A percentile compares a stretch with the other conserved stretches of the same genome.
phyloP scores from a whole-genome alignment of 2,113 vertebrate genomes.

The Bolborhynchus lineola region DNA sequence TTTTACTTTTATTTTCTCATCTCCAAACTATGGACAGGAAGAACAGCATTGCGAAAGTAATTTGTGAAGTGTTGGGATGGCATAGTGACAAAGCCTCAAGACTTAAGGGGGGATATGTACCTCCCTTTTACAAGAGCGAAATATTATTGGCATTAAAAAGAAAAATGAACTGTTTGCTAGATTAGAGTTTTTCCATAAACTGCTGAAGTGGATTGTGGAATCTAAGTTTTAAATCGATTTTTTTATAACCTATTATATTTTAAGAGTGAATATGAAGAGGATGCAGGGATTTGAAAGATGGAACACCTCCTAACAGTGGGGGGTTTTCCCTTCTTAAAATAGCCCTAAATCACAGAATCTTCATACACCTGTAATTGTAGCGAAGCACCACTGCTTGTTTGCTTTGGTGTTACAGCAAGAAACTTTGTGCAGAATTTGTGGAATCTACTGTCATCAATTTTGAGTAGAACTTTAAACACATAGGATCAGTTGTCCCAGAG shows the following conservation, averaged over 20 bases:
- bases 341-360: neutral
- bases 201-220: neutral
- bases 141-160: neutral
- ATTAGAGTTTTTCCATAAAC: neutral
- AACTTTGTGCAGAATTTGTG: neutral
- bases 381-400: neutral
- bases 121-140: neutral
- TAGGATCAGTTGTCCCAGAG: neutral
- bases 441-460: neutral
- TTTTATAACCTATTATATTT: neutral
- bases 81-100: neutral
- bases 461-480: neutral
- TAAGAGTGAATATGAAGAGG: neutral
- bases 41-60: neutral
- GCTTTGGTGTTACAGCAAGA: neutral
- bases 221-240: neutral
- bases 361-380: neutral
- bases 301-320: neutral
- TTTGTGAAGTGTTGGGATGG: neutral
- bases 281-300: neutral
- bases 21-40: neutral
- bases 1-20: neutral
- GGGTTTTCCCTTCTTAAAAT: neutral
- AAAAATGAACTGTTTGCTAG: accelerated
- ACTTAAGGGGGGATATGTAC: neutral